A percentile compares a stretch with the other conserved stretches of the same genome.
Conservation (phyloP, 2,797 vertebrate species). For the Xerus rutilus region DNA sequence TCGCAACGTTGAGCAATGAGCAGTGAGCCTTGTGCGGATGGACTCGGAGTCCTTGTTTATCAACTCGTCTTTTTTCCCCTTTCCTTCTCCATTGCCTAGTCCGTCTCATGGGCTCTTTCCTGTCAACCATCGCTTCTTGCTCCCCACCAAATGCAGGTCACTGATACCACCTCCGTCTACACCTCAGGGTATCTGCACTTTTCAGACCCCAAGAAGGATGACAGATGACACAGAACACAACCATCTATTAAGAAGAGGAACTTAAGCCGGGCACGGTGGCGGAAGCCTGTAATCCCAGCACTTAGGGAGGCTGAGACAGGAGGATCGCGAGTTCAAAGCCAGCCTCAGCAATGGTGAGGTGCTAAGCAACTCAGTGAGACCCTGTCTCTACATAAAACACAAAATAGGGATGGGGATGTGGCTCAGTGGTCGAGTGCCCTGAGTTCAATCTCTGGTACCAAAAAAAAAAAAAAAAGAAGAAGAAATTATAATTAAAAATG, state of each 20-base stretch:
- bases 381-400: too few relatives aligned
- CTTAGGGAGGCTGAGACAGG: too few relatives aligned
- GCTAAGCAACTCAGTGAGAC: too few relatives aligned
- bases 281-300: too few relatives aligned
- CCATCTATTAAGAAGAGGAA: slow-evolving; percentile 36
- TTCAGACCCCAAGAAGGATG: slow-evolving; percentile 57
- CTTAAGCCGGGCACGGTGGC: too few relatives aligned
- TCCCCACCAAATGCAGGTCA: slow-evolving; percentile 55
- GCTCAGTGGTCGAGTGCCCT: too few relatives aligned
- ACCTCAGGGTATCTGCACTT: slow-evolving; percentile 57
- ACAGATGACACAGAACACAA: not conserved
- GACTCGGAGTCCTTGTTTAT: slow-evolving; percentile 78
- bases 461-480: not conserved
- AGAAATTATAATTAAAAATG: slow-evolving; percentile 60
- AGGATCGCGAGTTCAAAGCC: too few relatives aligned
- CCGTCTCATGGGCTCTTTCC: slow-evolving; percentile 64
- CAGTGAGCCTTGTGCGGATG: slow-evolving; percentile 81
- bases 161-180: slow-evolving; percentile 56
- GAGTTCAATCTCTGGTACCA: too few relatives aligned
- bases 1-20: slow-evolving; percentile 81
- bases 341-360: too few relatives aligned
- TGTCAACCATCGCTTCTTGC: slow-evolving; percentile 57
- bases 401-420: too few relatives aligned
- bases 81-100: slow-evolving; percentile 61
- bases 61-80: slow-evolving; percentile 58